Evolutionary conservation across 2,888 invertebrate genomes (phyloP).

Genomic region (Rotaria macrura): DNA sequence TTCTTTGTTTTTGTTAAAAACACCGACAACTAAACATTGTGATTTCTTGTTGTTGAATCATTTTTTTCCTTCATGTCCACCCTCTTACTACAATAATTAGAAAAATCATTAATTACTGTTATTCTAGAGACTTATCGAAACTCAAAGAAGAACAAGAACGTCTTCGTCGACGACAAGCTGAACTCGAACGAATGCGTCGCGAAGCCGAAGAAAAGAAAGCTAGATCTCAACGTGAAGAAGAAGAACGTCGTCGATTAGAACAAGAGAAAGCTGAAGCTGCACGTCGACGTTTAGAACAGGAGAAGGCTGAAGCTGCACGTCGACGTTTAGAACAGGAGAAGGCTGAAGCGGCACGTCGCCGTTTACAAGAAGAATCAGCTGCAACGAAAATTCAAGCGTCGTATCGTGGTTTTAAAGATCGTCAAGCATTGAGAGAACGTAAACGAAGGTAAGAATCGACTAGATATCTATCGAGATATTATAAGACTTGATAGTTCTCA

Average conservation of each 20-base stretch:
- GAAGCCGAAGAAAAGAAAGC: neutral
- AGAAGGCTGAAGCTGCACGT: neutral
- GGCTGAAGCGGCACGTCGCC: too few relatives aligned
- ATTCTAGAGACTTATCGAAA: neutral
- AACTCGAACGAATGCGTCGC: neutral
- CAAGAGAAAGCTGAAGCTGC: too few relatives aligned
- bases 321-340: too few relatives aligned
- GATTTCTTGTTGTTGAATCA: neutral
- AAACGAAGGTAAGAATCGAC: neutral
- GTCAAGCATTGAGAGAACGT: neutral
- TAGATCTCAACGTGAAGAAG: neutral
- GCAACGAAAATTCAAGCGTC: neutral
- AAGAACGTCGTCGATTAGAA: neutral
- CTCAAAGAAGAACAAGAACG: constrained; percentile 1
- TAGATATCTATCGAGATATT: neutral
- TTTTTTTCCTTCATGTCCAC: too few relatives aligned
- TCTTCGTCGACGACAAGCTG: neutral
- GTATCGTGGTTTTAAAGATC: neutral
- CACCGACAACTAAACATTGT: neutral
- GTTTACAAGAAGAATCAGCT: neutral
- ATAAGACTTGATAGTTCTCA: too few relatives aligned
- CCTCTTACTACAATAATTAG: too few relatives aligned
- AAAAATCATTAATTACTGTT: too few relatives aligned
- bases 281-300: neutral
- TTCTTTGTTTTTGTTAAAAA: neutral